A percentile compares a stretch with the other conserved stretches of the same genome.
phyloP scores from a whole-genome alignment of 2,888 invertebrate species.

The Dryomyza anilis region DNA sequence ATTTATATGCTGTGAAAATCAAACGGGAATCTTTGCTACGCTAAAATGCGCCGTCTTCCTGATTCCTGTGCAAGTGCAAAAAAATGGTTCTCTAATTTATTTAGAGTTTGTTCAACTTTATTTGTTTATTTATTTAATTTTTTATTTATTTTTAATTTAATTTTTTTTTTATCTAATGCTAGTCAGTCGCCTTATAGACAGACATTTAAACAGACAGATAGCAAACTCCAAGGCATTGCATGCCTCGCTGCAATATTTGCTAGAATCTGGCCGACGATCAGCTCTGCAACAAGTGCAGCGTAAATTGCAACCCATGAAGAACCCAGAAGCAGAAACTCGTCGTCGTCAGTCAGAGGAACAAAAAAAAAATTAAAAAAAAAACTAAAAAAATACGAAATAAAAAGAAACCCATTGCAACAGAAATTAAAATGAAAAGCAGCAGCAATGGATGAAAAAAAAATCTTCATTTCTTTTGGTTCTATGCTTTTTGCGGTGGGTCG shows the following conservation, averaged over 20 bases:
- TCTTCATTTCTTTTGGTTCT: constrained; percentile 2
- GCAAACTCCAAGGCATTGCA: background rate
- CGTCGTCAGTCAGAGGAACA: background rate
- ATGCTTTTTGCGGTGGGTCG: constrained; percentile 31
- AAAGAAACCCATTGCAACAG: too few species aligned
- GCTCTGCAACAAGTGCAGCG: constrained; percentile 22
- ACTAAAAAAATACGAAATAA: constrained; percentile 3
- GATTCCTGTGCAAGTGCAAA: background rate
- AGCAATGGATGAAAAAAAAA: too few species aligned
- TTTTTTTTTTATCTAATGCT: too few species aligned
- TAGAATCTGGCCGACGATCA: background rate
- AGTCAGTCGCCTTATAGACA: too few species aligned
- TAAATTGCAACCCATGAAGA: background rate
- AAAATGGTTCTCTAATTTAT: constrained; percentile 11
- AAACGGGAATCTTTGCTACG: constrained; percentile 2
- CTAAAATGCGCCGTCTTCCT: background rate
- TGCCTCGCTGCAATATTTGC: constrained; percentile 6
- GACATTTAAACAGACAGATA: too few species aligned
- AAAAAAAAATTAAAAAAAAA: background rate
- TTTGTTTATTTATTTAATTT: too few species aligned
- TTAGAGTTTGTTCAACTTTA: background rate
- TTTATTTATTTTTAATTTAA: too few species aligned
- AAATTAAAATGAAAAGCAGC: too few species aligned
- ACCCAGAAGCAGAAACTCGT: background rate
- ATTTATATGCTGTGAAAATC: background rate